Percentiles rank a stretch among this genome's conserved stretches.
phyloP scores from a whole-genome alignment of 1,140 invertebrate species.

The Ganaspis sp. region DNA sequence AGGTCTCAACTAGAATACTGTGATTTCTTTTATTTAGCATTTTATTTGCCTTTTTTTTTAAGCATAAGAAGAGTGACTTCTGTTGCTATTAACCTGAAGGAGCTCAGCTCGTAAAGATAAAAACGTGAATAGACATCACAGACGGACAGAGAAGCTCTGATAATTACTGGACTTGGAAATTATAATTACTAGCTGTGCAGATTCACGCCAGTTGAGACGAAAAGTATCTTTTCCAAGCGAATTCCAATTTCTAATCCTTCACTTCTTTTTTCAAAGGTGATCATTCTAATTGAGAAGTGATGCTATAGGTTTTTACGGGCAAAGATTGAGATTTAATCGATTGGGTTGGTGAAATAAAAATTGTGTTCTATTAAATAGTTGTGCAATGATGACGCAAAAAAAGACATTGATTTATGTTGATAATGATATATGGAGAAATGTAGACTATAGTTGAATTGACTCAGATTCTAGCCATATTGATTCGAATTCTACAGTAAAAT shows the following conservation, averaged over 20 bases:
- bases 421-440: too few relatives aligned
- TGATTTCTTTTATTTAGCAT: constrained; percentile 16
- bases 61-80: constrained; percentile 40
- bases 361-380: too few relatives aligned
- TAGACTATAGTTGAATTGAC: too few relatives aligned
- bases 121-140: constrained; percentile 27
- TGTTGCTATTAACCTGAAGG: constrained; percentile 45
- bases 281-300: neutral
- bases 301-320: neutral
- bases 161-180: constrained; percentile 49
- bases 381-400: too few relatives aligned
- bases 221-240: constrained; percentile 6
- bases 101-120: constrained; percentile 26
- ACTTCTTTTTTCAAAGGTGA: neutral
- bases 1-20: neutral
- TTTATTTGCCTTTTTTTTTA: constrained; percentile 44
- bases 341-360: too few relatives aligned
- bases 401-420: too few relatives aligned
- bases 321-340: neutral
- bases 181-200: constrained; percentile 54
- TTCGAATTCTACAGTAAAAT: too few relatives aligned
- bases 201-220: constrained; percentile 53
- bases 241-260: neutral
- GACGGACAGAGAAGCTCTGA: constrained; percentile 49
- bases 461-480: too few relatives aligned